Conservation (phyloP, 2,113 vertebrate species). For the Nibea albiflora region DNA sequence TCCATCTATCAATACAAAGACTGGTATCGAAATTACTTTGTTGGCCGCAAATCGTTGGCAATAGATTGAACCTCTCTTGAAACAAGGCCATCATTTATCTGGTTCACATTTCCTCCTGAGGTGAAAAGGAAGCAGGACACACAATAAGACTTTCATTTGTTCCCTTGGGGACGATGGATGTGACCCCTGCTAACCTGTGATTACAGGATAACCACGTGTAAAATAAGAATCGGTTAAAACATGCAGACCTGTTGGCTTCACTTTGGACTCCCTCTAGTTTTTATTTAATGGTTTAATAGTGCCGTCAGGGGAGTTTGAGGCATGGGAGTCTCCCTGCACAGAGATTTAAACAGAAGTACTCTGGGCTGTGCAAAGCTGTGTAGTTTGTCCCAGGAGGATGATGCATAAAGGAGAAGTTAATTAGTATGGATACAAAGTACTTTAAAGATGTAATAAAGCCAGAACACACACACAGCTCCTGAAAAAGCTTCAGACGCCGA, state of each 20-base stretch:
- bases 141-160: constrained; percentile 81
- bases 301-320: constrained; percentile 45
- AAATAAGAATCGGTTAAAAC: constrained; percentile 80
- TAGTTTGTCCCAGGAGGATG: constrained; percentile 46
- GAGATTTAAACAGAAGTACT: constrained; percentile 56
- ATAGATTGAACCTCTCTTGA: constrained; percentile 77
- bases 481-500: constrained; percentile 32
- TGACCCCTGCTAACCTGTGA: constrained; percentile 71
- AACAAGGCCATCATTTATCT: constrained; percentile 81
- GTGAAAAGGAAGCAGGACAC: constrained; percentile 68
- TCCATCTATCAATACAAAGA: constrained; percentile 83
- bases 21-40: constrained; percentile 81
- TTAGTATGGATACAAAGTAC: constrained; percentile 52
- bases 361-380: constrained; percentile 38
- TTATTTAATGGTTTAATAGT: constrained; percentile 23
- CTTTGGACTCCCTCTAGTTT: constrained; percentile 48
- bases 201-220: constrained; percentile 75
- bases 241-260: constrained; percentile 70
- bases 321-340: constrained; percentile 17
- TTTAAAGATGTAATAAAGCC: constrained; percentile 59
- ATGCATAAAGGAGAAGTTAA: constrained; percentile 65
- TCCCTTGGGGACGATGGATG: constrained; percentile 77
- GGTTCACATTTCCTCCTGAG: constrained; percentile 77
- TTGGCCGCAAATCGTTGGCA: constrained; percentile 78
- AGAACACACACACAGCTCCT: constrained; percentile 2